Base-by-base conservation (phyloP, 1,140 invertebrate species). In the Cyclina sinensis region DNA sequence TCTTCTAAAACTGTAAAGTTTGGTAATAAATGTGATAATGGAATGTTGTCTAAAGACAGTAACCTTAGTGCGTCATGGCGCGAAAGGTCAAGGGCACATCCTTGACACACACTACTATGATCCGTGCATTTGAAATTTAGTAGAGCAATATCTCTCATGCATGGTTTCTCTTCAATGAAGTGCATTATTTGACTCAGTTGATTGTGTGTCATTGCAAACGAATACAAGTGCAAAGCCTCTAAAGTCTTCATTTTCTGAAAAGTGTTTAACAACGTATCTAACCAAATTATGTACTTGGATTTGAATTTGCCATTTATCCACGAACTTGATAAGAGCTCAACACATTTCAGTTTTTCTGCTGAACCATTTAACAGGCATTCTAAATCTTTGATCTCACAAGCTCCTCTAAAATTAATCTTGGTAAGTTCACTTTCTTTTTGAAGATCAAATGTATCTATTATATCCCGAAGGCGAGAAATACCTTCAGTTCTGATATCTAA, bases 321-420 rank as follows among this genome's bases (percentile, higher is more conserved):
- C 27, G 2, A 4, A 62, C 57, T 62, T 62, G 57, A 62, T 27
- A 62, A 62, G 24, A 62, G 5, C 24, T 62, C 57, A 27, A 62
- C 57, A 62, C 57, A 62, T 62, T 62, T 62, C 14, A 62, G 27
- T 27, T 27, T 62, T 27, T 62, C 4, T 4, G 57, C 57, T 24
- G 57, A 24, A 1, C 57, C 24, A 27, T 1, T 27, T 62, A 62
- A 7, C 57, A 62, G 24, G 5, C 24, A n/a, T 62, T 62, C n/a
- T n/a, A 62, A n/a, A 62, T 62, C 57, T 7, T 24, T 62, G 4
- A 5, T 27, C 5, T 1, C 24, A 62, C 57, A 62, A 5, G 24
- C 57, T 62, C 57, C 57, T n/a, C 57, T 62, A 62, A 62, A 62
- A 24, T 62, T 62, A 27, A 62, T 62, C 27, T 62, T 62, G 7